Conservation (phyloP, 2,113 vertebrate genomes). For the Mungos mungo region DNA sequence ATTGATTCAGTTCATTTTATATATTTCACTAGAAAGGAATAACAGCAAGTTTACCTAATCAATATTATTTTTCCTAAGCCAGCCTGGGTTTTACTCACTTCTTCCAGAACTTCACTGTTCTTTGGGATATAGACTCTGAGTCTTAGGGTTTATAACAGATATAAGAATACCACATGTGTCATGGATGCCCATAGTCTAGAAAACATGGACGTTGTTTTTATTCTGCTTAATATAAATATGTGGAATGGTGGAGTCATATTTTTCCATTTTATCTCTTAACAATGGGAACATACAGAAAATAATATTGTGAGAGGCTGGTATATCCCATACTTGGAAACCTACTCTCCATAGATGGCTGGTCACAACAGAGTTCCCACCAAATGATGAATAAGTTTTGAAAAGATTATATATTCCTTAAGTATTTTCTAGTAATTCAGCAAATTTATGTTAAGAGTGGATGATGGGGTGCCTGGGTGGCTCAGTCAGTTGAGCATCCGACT, state of each 20-base stretch:
- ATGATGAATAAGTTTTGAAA: constrained; percentile 40
- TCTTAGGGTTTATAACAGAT: background rate
- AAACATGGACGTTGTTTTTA: background rate
- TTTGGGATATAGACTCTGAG: background rate
- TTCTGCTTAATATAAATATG: background rate
- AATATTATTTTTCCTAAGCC: background rate
- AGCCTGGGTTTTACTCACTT: background rate
- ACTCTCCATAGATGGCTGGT: background rate
- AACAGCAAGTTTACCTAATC: background rate
- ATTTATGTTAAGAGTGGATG: background rate
- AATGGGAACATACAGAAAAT: background rate
- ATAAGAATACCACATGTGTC: background rate
- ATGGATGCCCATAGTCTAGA: background rate
- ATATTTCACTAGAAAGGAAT: background rate
- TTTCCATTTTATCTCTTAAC: background rate
- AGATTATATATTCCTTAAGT: background rate
- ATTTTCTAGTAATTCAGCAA: background rate
- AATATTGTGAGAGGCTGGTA: background rate
- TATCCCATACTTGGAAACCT: constrained; percentile 20
- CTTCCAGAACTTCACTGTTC: background rate
- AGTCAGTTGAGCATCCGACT: too few relatives aligned
- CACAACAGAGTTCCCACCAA: constrained; percentile 35
- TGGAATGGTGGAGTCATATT: background rate
- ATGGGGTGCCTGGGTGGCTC: too few relatives aligned
- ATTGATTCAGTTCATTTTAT: background rate